Evolutionary conservation across 1,140 invertebrate genomes (phyloP).

Genomic region (Pantala flavescens): DNA sequence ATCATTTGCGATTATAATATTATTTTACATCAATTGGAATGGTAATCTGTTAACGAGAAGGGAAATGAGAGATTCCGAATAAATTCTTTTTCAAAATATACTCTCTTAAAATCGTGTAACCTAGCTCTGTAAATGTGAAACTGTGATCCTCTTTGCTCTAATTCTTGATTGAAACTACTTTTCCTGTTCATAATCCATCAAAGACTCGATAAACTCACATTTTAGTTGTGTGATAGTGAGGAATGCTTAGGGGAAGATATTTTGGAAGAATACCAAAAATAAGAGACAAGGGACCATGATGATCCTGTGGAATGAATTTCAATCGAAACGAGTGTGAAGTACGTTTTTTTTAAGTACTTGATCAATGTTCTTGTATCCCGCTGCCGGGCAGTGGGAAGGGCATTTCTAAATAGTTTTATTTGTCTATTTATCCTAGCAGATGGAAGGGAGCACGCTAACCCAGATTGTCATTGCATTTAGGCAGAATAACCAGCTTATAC

Average conservation of each 20-base stretch:
- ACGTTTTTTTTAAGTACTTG: conserved; percentile 7
- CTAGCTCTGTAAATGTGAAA: neutral
- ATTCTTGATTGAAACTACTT: neutral
- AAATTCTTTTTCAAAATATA: neutral
- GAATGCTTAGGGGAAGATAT: neutral
- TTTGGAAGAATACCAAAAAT: neutral
- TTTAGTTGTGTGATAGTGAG: neutral
- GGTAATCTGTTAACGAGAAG: neutral
- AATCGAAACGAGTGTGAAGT: neutral
- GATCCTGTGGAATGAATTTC: neutral
- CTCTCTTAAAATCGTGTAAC: neutral
- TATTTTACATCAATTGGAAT: neutral
- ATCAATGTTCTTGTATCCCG: neutral
- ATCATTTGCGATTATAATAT: neutral
- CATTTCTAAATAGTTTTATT: conserved; percentile 10
- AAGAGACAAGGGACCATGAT: neutral
- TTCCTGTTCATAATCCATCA: neutral
- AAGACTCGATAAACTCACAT: neutral
- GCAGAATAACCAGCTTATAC: conserved; percentile 9
- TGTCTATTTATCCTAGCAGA: neutral
- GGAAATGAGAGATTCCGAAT: neutral
- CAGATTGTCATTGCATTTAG: conserved; percentile 9
- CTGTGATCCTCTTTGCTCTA: neutral
- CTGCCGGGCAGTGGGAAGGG: neutral
- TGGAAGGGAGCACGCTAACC: neutral